Evolutionary conservation across 2,888 invertebrate genomes (phyloP), one percentile per base, ranked within the genome.

Genomic region (Drosophila picticornis): DNA sequence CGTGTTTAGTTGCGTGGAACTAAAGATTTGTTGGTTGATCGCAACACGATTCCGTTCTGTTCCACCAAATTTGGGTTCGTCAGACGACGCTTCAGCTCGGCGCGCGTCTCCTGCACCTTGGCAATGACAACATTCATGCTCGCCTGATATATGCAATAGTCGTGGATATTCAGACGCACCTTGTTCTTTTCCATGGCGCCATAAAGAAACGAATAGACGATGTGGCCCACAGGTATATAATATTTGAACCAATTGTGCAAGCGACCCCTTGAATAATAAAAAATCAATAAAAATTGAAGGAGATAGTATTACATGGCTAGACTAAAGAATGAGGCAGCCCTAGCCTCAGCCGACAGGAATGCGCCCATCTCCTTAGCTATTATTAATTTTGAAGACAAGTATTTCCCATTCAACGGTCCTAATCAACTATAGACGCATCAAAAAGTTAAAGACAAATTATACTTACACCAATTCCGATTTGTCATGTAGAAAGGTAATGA

Each of bases 91-190:
- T 85, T 88, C 1, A 85, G 59, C 43, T 88, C 71, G 1, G 78
- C 32, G 6, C 85, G 84, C 2, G 84, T 83, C 19, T 80, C 68
- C 50, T 78, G 86, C 2, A 85, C 61, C 29, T 88, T 78, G 13
- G 74, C 61, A 40, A 91, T 40, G 27, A 97, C 95, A 93, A 96
- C 96, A 91, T 96, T 97, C 46, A 97, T 94, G 2, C 96, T 96
- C 0, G 96, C 96, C 92, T 97, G 97, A 55, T 96, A 95, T 40
- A 97, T 95, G 65, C 95, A 95, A 92, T 97, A 97, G 92, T 97
- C 96, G 84, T 95, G 95, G 11, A 97, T 94, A 67, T 95, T 94
- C 1, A 95, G 93, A 16, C 94, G 92, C 11, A 91, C 88, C 81
- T 95, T 95, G 50, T 95, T 95, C 36, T 93, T 92, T 90, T 97